Conservation (phyloP, 2,888 invertebrate genomes). For the Oscheius sp. region DNA sequence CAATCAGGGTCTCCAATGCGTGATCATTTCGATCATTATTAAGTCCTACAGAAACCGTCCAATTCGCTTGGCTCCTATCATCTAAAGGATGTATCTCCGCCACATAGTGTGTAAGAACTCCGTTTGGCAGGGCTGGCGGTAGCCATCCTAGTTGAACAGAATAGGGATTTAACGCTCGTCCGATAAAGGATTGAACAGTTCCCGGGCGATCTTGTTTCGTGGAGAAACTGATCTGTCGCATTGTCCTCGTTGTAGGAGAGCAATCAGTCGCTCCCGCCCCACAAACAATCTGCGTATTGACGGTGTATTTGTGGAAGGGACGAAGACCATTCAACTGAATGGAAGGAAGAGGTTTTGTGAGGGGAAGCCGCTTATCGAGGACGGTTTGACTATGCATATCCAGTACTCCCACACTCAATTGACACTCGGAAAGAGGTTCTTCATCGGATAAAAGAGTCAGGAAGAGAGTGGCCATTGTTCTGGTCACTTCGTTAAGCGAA, state of each 20-base stretch:
- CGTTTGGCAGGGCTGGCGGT: slow-evolving; percentile 64
- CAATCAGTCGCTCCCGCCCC: slow-evolving; percentile 39
- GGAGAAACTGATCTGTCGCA: slow-evolving; percentile 56
- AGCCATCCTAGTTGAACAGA: slow-evolving; percentile 64
- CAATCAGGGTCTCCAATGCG: slow-evolving; percentile 58
- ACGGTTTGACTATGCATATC: slow-evolving; percentile 59
- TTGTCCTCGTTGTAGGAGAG: slow-evolving; percentile 51
- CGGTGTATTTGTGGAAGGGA: slow-evolving; percentile 65
- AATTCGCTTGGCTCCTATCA: slow-evolving; percentile 12
- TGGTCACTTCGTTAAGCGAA: slow-evolving; percentile 51
- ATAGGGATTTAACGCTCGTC: slow-evolving; percentile 58
- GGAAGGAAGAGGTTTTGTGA: slow-evolving; percentile 42
- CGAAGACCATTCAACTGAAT: slow-evolving; percentile 59
- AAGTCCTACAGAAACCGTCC: slow-evolving; percentile 57
- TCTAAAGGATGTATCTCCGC: slow-evolving; percentile 42
- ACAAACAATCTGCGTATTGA: slow-evolving; percentile 52
- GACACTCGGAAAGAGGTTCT: slow-evolving; percentile 49
- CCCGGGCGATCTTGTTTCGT: slow-evolving; percentile 64
- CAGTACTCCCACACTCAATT: slow-evolving; percentile 55
- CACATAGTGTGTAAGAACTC: slow-evolving; percentile 62
- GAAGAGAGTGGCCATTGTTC: slow-evolving; percentile 39
- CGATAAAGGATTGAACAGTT: slow-evolving; percentile 52
- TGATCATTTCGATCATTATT: slow-evolving; percentile 41
- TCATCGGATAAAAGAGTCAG: slow-evolving; percentile 7
- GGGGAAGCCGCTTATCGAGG: slow-evolving; percentile 50